Evolutionary conservation across 2,113 vertebrate genomes (phyloP), one percentile per base, ranked within the genome.

Genomic region (Empidonax alnorum): DNA sequence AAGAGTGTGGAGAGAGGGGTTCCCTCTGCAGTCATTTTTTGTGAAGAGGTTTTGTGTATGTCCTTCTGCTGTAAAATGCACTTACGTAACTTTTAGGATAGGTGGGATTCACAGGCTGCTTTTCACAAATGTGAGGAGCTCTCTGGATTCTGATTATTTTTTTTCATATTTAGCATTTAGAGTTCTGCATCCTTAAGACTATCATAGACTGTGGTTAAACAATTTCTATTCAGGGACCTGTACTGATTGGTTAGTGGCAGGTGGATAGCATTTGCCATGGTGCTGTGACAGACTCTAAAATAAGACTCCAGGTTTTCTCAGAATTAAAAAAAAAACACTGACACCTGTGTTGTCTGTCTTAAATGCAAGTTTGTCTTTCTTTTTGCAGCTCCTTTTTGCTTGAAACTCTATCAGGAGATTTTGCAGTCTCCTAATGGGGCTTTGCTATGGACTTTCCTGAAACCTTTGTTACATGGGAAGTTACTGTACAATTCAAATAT

Each of bases 381-480:
- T 87, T 76, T 84, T 91, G n/a, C 91, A 98, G 98, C 96, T 81
- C 97, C 96, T 0, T 98, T 98, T 96, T 98, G 98, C 85, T 30
- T 97, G 91, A 96, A 97, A n/a, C 81, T 98, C 65, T 98, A 98
- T 87, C 87, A 98, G 75, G 97, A 98, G 59, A 97, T 98, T 82
- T 95, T 98, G 33, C 97, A 97, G 68, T 97, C 93, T 84, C 95
- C 97, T 37, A 98, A 98, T 47, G 98, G 98, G 7, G 97, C 96
- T 66, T 93, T 98, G 69, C 73, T 98, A 12, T 98, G 98, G 98
- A 96, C 97, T 73, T 98, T 98, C 84, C 82, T 98, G 46, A 98
- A 98, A 72, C 98, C 98, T 37, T 35, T 98, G 67, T 77, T 98
- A 58, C 98, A 97, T 53, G 97, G 98, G 39, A 97, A 97, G 84